A percentile compares a stretch with the other conserved stretches of the same genome.
Conservation (phyloP, 1,140 invertebrate genomes). For the Aphelenchoides avenae region DNA sequence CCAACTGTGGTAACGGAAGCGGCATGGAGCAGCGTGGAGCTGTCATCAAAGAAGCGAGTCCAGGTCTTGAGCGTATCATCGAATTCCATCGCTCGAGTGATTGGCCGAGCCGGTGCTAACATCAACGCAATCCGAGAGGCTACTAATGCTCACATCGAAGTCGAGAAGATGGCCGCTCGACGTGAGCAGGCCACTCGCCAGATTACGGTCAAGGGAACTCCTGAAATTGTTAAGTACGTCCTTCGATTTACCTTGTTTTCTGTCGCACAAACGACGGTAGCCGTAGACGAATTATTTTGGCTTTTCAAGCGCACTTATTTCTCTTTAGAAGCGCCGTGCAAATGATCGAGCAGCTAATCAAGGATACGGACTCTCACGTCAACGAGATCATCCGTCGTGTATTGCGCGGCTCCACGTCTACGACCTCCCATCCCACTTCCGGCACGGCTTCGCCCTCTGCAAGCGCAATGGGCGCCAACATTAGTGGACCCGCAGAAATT, state of each 20-base stretch:
- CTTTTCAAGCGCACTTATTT: background rate
- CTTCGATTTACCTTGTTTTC: background rate
- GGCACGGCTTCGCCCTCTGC: constrained; percentile 6
- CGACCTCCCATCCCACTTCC: constrained; percentile 5
- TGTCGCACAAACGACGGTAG: background rate
- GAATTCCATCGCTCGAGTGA: constrained; percentile 32
- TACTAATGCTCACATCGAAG: constrained; percentile 52
- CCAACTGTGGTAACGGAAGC: no score
- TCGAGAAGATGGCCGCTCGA: constrained; percentile 36
- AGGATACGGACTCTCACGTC: constrained; percentile 42
- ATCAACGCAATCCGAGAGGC: constrained; percentile 57
- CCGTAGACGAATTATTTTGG: background rate
- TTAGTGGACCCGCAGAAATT: background rate
- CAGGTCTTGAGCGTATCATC: constrained; percentile 16
- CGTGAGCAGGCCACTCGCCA: constrained; percentile 45
- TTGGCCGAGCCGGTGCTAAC: constrained; percentile 41
- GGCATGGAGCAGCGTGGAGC: no score
- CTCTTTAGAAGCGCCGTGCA: constrained; percentile 43
- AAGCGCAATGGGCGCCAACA: background rate
- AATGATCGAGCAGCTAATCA: constrained; percentile 51
- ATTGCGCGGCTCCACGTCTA: background rate
- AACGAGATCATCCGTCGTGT: constrained; percentile 45
- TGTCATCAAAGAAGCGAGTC: constrained; percentile 16
- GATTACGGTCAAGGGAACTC: constrained; percentile 48
- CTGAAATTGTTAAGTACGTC: constrained; percentile 39